Percentiles rank a stretch among this genome's conserved stretches.
phyloP scores from a whole-genome alignment of 2,113 vertebrate genomes.

The Acanthochromis polyacanthus region DNA sequence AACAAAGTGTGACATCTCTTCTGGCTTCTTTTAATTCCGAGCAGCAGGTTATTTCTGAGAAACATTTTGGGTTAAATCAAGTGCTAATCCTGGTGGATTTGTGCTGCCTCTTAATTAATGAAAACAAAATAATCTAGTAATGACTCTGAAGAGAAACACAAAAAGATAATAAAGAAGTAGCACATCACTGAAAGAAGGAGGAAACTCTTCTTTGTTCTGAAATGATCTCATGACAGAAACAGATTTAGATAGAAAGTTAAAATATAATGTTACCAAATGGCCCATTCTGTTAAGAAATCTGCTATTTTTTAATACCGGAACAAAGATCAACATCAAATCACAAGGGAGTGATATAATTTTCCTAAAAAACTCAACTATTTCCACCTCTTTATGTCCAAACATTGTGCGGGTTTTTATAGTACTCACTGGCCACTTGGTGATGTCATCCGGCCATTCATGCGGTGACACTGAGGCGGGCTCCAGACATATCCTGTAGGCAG shows the following conservation, averaged over 20 bases:
- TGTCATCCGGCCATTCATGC: slow-evolving; percentile 98
- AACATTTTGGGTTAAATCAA: background rate
- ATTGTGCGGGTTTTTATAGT: background rate
- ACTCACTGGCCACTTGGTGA: slow-evolving; percentile 99
- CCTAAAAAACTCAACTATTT: background rate
- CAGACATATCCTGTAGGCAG: slow-evolving; percentile 89
- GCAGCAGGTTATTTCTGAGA: background rate
- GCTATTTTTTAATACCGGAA: background rate
- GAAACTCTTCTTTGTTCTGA: background rate
- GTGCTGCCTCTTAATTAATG: background rate
- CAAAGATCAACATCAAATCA: background rate
- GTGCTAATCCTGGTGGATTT: background rate
- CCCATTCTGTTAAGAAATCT: background rate
- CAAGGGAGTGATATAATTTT: background rate
- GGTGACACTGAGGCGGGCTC: slow-evolving; percentile 95
- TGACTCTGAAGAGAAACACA: background rate
- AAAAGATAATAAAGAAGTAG: background rate
- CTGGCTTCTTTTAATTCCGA: background rate
- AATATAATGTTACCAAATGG: background rate
- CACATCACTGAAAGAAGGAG: background rate
- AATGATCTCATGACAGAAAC: background rate
- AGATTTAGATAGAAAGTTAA: background rate
- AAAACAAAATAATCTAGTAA: background rate
- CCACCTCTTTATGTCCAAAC: background rate
- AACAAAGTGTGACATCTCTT: background rate